Evolutionary conservation across 2,888 invertebrate genomes (phyloP).

Genomic region (Troilus luridus): DNA sequence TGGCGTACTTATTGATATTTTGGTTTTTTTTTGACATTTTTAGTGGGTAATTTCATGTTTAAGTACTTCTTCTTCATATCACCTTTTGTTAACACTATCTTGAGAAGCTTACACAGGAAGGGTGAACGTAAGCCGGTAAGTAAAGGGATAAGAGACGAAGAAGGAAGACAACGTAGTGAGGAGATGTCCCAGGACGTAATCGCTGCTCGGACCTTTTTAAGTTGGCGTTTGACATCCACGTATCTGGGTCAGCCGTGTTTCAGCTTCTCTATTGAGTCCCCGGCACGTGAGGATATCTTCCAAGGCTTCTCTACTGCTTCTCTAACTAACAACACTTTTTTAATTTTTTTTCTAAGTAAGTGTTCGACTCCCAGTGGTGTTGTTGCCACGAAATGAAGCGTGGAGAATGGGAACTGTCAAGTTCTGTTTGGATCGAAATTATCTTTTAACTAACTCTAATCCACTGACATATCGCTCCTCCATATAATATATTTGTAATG

Average conservation of each 20-base stretch:
- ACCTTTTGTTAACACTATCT: background rate
- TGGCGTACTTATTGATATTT: too few relatives aligned
- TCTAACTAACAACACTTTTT: background rate
- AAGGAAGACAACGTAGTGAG: background rate
- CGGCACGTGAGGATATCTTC: conserved; percentile 23
- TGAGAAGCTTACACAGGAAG: background rate
- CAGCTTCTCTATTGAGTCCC: conserved; percentile 4
- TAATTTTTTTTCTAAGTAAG: background rate
- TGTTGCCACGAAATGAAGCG: background rate
- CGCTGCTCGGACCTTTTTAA: background rate
- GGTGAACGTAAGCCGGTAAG: background rate
- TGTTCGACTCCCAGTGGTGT: background rate
- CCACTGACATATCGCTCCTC: too few relatives aligned
- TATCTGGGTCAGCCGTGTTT: conserved; percentile 10
- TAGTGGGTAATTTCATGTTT: too few relatives aligned
- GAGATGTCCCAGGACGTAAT: background rate
- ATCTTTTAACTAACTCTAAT: too few relatives aligned
- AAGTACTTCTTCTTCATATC: background rate
- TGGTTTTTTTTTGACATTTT: too few relatives aligned
- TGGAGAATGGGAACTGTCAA: background rate
- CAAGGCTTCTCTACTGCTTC: conserved; percentile 2
- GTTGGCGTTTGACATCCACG: conserved; percentile 23
- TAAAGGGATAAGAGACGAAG: background rate
- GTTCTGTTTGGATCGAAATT: background rate
- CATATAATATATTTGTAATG: too few relatives aligned